Conservation (phyloP, 2,113 vertebrate genomes). For the Phyllopteryx taeniolatus region DNA sequence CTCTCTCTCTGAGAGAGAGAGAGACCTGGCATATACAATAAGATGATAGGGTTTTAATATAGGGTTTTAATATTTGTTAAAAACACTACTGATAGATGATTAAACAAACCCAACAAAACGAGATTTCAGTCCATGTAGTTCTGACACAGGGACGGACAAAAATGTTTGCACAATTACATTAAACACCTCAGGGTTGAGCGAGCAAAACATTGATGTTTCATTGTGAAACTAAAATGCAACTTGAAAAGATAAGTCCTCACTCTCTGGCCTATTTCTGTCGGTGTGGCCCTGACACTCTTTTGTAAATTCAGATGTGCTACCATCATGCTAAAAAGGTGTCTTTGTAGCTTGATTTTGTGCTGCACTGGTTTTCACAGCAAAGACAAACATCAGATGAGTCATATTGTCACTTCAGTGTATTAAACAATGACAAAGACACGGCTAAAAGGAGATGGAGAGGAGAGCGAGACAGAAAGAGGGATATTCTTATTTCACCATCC, state of each 20-base stretch:
- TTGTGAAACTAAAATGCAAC: too few relatives aligned
- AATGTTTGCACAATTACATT: too few relatives aligned
- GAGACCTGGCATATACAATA: too few relatives aligned
- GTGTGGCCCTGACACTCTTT: not conserved
- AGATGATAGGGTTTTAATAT: too few relatives aligned
- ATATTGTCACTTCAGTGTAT: slow-evolving; percentile 46
- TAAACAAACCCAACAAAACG: too few relatives aligned
- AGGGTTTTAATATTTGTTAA: too few relatives aligned
- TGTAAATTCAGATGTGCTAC: not conserved
- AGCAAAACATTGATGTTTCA: too few relatives aligned
- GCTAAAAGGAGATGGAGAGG: slow-evolving; percentile 15
- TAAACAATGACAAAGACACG: slow-evolving; percentile 33
- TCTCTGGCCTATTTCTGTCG: not conserved
- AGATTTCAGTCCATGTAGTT: too few relatives aligned
- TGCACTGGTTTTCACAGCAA: slow-evolving; percentile 19
- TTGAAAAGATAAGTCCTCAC: too few relatives aligned
- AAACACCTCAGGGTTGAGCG: too few relatives aligned
- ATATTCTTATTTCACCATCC: slow-evolving; percentile 57
- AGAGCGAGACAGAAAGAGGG: slow-evolving; percentile 17
- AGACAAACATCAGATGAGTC: slow-evolving; percentile 44
- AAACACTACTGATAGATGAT: too few relatives aligned
- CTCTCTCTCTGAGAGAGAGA: not conserved
- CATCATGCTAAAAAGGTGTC: not conserved
- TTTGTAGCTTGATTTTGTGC: not conserved
- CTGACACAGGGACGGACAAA: too few relatives aligned